Percentiles rank a stretch among this genome's conserved stretches.
Conservation (phyloP, 2,888 invertebrate species). For the Thecocarcelia acutangulata region DNA sequence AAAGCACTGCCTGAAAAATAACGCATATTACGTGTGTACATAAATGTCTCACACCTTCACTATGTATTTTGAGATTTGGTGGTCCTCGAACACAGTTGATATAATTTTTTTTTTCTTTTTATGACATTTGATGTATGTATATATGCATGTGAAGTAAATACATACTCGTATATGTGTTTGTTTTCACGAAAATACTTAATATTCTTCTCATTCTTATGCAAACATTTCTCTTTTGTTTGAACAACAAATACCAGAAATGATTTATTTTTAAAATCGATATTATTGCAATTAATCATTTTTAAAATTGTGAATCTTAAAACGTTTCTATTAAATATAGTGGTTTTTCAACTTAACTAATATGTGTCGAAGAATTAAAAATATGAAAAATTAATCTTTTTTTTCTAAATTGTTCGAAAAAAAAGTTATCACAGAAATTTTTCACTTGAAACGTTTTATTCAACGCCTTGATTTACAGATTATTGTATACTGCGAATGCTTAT, state of each 20-base stretch:
- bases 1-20: conserved; percentile 20
- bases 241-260: not conserved
- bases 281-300: not conserved
- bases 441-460: no score
- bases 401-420: no score
- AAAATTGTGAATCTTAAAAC: not conserved
- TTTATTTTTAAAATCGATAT: not conserved
- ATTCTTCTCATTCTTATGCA: not conserved
- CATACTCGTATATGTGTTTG: not conserved
- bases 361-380: no score
- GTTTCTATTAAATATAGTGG: no score
- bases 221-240: conserved; percentile 1
- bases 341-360: no score
- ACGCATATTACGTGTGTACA: conserved; percentile 24
- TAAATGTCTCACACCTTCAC: conserved; percentile 45
- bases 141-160: no score
- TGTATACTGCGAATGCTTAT: no score
- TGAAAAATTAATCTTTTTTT: no score
- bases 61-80: conserved; percentile 13
- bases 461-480: no score
- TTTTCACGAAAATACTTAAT: conserved; percentile 1
- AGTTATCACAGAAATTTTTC: no score
- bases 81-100: not conserved
- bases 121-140: conserved; percentile 11
- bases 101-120: not conserved